phyloP scores from a whole-genome alignment of 2,888 invertebrate species.

The Drosophila conformis region DNA sequence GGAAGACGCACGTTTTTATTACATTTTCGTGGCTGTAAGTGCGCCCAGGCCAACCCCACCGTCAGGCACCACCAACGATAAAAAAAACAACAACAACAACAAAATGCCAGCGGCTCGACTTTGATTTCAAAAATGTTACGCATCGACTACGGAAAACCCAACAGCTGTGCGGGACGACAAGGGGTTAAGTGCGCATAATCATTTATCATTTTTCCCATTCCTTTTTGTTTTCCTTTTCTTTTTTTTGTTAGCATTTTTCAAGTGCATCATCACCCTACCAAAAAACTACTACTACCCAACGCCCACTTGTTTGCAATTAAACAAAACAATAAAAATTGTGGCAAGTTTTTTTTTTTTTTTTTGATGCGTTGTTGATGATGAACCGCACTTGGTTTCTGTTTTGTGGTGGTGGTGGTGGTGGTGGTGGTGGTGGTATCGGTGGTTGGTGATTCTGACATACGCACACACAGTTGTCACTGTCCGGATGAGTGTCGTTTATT shows the following conservation, averaged over 20 bases:
- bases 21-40: conserved; percentile 78
- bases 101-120: conserved; percentile 45
- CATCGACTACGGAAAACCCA: conserved; percentile 62
- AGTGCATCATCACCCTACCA: conserved; percentile 54
- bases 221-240: neutral
- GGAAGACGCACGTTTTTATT: conserved; percentile 81
- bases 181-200: conserved; percentile 73
- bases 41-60: conserved; percentile 49
- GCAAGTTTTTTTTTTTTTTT: conserved; percentile 30
- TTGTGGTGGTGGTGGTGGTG: conserved; percentile 19
- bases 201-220: conserved; percentile 71
- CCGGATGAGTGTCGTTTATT: conserved; percentile 71
- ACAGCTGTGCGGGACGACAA: conserved; percentile 70
- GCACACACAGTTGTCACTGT: conserved; percentile 73
- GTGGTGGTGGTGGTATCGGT: conserved; percentile 26
- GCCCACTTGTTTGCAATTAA: conserved; percentile 74
- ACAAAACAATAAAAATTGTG: conserved; percentile 70
- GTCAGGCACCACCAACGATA: conserved; percentile 33
- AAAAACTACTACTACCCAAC: conserved; percentile 25
- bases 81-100: neutral
- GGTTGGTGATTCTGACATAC: conserved; percentile 17
- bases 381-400: conserved; percentile 23
- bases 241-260: conserved; percentile 70
- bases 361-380: conserved; percentile 19
- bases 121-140: conserved; percentile 70